These are phyloP conservation scores for Murina feae DNA, from an alignment of 2,113 vertebrate genomes.

Conservation along the genomic window DNA sequence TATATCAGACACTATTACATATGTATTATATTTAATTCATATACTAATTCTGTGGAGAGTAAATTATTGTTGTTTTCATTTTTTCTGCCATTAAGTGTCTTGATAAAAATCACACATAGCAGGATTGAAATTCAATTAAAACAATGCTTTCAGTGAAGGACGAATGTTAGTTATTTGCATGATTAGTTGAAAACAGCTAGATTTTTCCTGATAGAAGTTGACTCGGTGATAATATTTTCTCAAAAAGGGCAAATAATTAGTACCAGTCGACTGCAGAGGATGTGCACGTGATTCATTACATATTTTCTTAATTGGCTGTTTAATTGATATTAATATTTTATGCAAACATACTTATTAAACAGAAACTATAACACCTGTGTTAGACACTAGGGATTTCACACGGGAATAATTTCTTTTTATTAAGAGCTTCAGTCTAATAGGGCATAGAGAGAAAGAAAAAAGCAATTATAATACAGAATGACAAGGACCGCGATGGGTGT, in stretches of 20 bases:
- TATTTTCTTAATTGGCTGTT: slow-evolving; percentile 16
- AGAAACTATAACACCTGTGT: not conserved
- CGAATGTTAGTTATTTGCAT: not conserved
- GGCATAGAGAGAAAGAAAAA: not conserved
- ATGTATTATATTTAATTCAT: not conserved
- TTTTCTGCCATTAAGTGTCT: not conserved
- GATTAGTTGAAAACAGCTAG: not conserved
- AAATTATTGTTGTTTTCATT: not conserved
- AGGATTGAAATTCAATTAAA: not conserved
- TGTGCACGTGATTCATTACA: not conserved
- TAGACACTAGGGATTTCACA: not conserved
- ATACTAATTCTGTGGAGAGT: not conserved
- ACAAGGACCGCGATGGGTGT: not conserved
- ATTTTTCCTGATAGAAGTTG: not conserved
- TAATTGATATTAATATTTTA: slow-evolving; percentile 12
- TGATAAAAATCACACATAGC: not conserved
- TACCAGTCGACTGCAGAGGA: not conserved
- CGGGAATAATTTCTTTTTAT: not conserved
- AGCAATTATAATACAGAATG: not conserved
- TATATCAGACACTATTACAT: not conserved
- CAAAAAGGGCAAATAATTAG: not conserved
- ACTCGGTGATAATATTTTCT: not conserved
- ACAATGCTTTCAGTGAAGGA: not conserved
- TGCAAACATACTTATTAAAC: slow-evolving; percentile 36
- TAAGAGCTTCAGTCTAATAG: not conserved